phyloP scores from a whole-genome alignment of 2,888 invertebrate species.

The Leptinotarsa juncta region DNA sequence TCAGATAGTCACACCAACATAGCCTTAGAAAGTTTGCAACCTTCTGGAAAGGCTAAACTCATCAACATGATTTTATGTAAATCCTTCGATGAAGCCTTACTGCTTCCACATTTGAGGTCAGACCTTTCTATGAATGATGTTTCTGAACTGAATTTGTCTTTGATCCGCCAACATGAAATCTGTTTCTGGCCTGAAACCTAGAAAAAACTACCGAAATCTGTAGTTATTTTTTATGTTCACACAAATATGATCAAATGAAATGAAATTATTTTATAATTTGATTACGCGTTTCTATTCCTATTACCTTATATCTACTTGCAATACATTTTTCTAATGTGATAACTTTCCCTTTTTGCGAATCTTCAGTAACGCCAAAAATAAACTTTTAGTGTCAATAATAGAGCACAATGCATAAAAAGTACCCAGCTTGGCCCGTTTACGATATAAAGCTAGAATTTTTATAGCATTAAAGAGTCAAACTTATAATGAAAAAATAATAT shows the following conservation, averaged over 20 bases:
- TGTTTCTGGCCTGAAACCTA: too few species aligned
- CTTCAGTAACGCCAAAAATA: constrained; percentile 77
- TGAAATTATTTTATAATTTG: neutral
- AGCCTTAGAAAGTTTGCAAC: constrained; percentile 46
- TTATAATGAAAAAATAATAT: too few species aligned
- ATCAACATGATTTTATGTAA: too few species aligned
- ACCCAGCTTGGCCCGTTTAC: constrained; percentile 76
- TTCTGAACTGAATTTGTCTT: too few species aligned
- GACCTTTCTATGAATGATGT: too few species aligned
- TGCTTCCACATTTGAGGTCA: too few species aligned
- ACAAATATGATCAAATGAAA: neutral
- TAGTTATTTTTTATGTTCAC: neutral
- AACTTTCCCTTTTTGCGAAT: constrained; percentile 72
- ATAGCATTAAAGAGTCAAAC: neutral
- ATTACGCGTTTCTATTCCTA: constrained; percentile 45
- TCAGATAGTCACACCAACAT: constrained; percentile 39
- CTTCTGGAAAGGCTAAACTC: too few species aligned
- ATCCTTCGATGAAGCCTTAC: too few species aligned
- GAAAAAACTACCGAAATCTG: too few species aligned
- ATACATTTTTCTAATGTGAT: constrained; percentile 79
- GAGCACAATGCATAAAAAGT: constrained; percentile 79
- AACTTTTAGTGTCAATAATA: constrained; percentile 76
- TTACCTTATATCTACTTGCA: constrained; percentile 78
- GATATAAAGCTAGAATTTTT: neutral
- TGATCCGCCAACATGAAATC: too few species aligned